Base-by-base conservation (phyloP, 2,113 vertebrate genomes). In the Gulo gulo region DNA sequence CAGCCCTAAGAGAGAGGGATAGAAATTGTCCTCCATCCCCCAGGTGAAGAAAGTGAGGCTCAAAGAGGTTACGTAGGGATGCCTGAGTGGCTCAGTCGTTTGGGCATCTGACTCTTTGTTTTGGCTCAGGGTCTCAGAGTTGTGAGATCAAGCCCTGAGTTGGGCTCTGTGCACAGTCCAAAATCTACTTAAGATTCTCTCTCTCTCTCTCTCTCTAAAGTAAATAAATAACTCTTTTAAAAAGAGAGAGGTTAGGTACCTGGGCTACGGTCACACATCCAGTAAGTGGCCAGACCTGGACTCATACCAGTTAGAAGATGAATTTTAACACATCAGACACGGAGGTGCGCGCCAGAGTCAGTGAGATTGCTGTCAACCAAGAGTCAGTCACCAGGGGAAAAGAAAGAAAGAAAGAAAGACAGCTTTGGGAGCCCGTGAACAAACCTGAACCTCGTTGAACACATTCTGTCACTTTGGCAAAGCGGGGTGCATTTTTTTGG, bases 401-500 rank as follows among this genome's bases (percentile, higher is more conserved):
- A 36, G 23, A 59, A 20, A 18, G 42, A 34, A 71, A 23, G 2
- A 39, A 23, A n/a, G 34, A n/a, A 20, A 47, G 47, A 47, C 13
- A 50, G 12, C 59, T 55, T 26, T 12, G 15, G 14, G 15, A 2
- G 0, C 34, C 11, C 6, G 4, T 24, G 34, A 47, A 57, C 45
- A 13, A 52, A 34, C 36, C 21, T 29, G 39, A 50, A 4, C 26
- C 0, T 6, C 0, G 3, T 0, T 4, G 34, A 24, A 47, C 74
- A 23, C 42, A 6, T 85, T 52, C 26, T 45, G 15, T 86, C 65
- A 14, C 84, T 21, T 24, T 0, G 5, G 42, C 81, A 23, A 39
- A 73, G 63, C 13, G 1, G 12, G 29, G 71, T 67, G n/a, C 55
- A 0, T 29, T 69, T 47, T 47, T 57, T 42, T 12, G 42, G 15